These are phyloP conservation scores for Catharus minimus DNA, from an alignment of 2,113 vertebrate genomes.

Conservation along the genomic window DNA sequence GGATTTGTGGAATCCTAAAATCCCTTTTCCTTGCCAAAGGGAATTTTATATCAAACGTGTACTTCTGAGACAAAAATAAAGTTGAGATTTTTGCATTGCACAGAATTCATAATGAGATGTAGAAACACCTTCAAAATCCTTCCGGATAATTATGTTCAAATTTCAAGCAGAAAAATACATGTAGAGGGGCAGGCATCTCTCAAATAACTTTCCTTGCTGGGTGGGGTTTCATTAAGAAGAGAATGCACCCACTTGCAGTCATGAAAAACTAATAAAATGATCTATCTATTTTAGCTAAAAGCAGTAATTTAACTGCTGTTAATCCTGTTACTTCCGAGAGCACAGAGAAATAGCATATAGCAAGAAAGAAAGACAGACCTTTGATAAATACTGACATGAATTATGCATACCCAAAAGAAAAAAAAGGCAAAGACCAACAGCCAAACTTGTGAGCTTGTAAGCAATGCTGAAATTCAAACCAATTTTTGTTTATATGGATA, in stretches of 20 bases:
- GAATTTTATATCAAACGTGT: constrained; percentile 12
- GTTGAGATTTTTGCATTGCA: background rate
- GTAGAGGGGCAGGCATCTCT: background rate
- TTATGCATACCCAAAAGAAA: background rate
- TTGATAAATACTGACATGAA: background rate
- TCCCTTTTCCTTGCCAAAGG: constrained; percentile 9
- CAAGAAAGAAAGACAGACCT: background rate
- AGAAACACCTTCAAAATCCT: constrained; percentile 11
- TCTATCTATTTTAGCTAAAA: background rate
- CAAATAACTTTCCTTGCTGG: background rate
- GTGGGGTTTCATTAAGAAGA: background rate
- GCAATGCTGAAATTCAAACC: background rate
- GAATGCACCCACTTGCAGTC: background rate
- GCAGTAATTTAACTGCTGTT: background rate
- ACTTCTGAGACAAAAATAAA: constrained; percentile 39
- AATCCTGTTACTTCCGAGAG: background rate
- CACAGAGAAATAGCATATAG: background rate
- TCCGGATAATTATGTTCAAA: background rate
- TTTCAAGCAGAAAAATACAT: background rate
- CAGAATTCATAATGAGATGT: constrained; percentile 14
- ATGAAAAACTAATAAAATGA: background rate
- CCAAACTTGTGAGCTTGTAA: background rate
- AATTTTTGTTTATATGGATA: background rate
- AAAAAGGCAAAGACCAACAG: background rate
- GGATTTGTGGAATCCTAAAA: constrained; percentile 3